These are phyloP conservation scores for Megalurothrips usitatus DNA, from an alignment of 2,888 invertebrate species.

Conservation along the genomic window DNA sequence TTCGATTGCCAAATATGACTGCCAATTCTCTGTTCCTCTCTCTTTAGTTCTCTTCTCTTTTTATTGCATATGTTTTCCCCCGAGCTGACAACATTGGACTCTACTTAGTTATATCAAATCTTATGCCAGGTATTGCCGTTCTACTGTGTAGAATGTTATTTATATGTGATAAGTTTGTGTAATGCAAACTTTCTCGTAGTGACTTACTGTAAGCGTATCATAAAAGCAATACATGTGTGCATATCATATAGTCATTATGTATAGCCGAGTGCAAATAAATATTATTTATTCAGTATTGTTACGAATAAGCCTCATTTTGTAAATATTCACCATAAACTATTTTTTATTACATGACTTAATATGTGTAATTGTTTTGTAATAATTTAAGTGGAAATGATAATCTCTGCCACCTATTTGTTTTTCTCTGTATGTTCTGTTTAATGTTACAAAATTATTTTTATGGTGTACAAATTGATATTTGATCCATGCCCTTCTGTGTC, in stretches of 20 bases:
- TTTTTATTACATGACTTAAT: constrained; percentile 17
- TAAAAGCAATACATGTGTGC: constrained; percentile 28
- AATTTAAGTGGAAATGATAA: neutral
- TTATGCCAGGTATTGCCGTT: constrained; percentile 2
- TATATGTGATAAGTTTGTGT: constrained; percentile 33
- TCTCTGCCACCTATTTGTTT: neutral
- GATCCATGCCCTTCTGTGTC: neutral
- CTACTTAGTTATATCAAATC: neutral
- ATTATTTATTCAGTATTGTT: constrained; percentile 27
- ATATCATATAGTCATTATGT: constrained; percentile 21
- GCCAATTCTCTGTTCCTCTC: constrained; percentile 26
- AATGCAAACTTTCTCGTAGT: constrained; percentile 17
- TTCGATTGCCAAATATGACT: constrained; percentile 25
- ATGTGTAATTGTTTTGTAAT: constrained; percentile 12
- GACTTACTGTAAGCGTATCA: constrained; percentile 17
- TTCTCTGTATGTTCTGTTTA: neutral
- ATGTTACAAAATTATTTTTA: neutral
- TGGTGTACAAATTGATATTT: neutral
- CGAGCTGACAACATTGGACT: constrained; percentile 14
- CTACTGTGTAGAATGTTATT: constrained; percentile 33
- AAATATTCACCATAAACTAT: constrained; percentile 22
- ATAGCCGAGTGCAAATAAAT: constrained; percentile 24
- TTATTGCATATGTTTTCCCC: neutral
- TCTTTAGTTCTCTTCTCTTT: neutral
- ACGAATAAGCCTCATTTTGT: constrained; percentile 8